Base-by-base conservation (phyloP, 92 coral and sea anemone species). In the Umimayanthus kanabou region DNA sequence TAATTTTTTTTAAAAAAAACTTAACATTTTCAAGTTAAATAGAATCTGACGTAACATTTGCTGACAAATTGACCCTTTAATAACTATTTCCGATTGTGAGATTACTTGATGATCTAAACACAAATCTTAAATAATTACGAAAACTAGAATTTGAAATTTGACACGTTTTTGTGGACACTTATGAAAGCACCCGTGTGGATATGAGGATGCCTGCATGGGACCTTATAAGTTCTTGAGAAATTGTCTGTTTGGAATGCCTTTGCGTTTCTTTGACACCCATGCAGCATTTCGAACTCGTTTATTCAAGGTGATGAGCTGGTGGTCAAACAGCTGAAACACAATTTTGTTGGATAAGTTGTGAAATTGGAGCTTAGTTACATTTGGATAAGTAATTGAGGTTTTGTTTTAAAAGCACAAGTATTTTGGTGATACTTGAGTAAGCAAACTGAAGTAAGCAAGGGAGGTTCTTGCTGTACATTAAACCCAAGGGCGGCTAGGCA, bases 11-110 rank as follows among this genome's bases (percentile, higher is more conserved):
- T 2, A 55, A 15, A n/a, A 79, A 79, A 80, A 30, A 50, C 15
- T 33, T n/a, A 30, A 33, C 25, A 25, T 33, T 57, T 57, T 22
- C 66, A n/a, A 80, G 14, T 53, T 57, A 55, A 50, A 22, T 11
- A 22, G 37, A 61, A 39, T 37, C 53, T 81, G 50, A 65, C 58
- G 85, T 81, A 81, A 81, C 85, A 37, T 81, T 61, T 61, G 85
- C 69, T 64, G 85, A 81, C 85, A 81, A 39, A 81, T 81, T 81
- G 85, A 81, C 75, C 85, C 75, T 81, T 75, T 53, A 53, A 53
- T 71, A 71, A 71, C 76, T n/a, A 71, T 39, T 73, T 73, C 25
- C 77, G 39, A 33, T 14, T 20, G 58, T 53, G 58, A 18, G 39
- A 72, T 25, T 30, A 28, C 37, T 30, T 72, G 77, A 72, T 30